Conservation (phyloP, 1,140 invertebrate genomes). For the Apolygus lucorum region DNA sequence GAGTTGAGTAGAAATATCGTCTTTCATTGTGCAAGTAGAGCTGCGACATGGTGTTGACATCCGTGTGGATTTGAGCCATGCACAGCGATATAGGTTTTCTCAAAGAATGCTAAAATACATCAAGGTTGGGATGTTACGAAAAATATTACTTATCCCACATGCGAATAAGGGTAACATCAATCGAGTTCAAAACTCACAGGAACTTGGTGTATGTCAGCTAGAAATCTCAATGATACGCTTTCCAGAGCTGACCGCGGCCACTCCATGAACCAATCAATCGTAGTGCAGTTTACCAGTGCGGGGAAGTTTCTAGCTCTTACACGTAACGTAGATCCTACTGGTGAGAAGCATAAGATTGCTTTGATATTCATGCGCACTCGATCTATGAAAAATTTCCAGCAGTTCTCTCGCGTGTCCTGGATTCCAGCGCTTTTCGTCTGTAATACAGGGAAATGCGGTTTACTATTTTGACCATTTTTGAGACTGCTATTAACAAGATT, state of each 20-base stretch:
- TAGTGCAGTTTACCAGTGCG: constrained; percentile 83
- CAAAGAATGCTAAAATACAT: constrained; percentile 42
- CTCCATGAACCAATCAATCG: constrained; percentile 93
- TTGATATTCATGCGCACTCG: constrained; percentile 66
- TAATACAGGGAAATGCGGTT: constrained; percentile 21
- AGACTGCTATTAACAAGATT: no score
- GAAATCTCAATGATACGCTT: constrained; percentile 76
- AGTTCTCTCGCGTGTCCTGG: constrained; percentile 81
- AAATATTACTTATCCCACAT: no score
- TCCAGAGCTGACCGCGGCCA: constrained; percentile 86
- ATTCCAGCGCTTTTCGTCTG: constrained; percentile 65
- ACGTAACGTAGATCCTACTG: constrained; percentile 75
- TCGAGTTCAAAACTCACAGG: constrained; percentile 41
- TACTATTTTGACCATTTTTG: no score
- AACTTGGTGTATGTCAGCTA: constrained; percentile 63
- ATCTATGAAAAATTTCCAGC: constrained; percentile 93
- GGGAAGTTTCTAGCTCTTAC: constrained; percentile 85
- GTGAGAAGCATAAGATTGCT: constrained; percentile 87
- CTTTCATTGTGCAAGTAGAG: constrained; percentile 75
- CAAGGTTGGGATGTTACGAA: background rate
- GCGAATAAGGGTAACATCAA: background rate
- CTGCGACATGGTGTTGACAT: constrained; percentile 78
- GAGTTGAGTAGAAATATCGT: constrained; percentile 90
- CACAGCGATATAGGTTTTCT: constrained; percentile 65
- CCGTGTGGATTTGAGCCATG: constrained; percentile 83